A percentile compares a stretch with the other conserved stretches of the same genome.
phyloP scores from a whole-genome alignment of 2,113 vertebrate species.

The Nestor notabilis region DNA sequence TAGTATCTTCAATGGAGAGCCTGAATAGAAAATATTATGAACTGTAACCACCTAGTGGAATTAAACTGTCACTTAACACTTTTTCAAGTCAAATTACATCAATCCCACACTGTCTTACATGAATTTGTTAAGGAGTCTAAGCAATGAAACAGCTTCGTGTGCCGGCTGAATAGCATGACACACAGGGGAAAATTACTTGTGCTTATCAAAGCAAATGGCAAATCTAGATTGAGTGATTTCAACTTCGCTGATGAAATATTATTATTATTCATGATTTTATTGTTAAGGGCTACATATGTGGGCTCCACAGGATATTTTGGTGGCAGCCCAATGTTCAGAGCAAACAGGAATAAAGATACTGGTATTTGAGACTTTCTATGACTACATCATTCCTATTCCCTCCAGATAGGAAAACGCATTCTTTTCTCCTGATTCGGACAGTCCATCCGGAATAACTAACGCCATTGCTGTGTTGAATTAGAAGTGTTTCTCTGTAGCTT shows the following conservation, averaged over 20 bases:
- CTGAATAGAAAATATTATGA: slow-evolving; percentile 18
- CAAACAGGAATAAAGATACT: neutral
- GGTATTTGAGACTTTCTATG: neutral
- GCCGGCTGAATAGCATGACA: neutral
- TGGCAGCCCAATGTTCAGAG: neutral
- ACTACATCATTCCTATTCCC: neutral
- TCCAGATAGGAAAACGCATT: neutral
- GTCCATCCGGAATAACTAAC: neutral
- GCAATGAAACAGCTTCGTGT: neutral
- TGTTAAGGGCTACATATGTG: neutral
- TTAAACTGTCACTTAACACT: neutral
- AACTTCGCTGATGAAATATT: neutral
- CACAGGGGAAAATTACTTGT: neutral
- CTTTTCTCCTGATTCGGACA: neutral
- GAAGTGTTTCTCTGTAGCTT: neutral
- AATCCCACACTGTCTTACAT: neutral
- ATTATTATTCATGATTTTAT: neutral
- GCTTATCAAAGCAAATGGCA: neutral
- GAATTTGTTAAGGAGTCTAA: neutral
- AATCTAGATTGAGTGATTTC: neutral
- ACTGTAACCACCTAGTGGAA: neutral
- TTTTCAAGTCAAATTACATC: neutral
- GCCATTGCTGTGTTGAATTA: neutral
- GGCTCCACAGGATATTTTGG: neutral
- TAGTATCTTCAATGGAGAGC: neutral